Percentiles rank a stretch among this genome's conserved stretches.
phyloP scores from a whole-genome alignment of 1,140 invertebrate species.

The Bombyx mandarina region DNA sequence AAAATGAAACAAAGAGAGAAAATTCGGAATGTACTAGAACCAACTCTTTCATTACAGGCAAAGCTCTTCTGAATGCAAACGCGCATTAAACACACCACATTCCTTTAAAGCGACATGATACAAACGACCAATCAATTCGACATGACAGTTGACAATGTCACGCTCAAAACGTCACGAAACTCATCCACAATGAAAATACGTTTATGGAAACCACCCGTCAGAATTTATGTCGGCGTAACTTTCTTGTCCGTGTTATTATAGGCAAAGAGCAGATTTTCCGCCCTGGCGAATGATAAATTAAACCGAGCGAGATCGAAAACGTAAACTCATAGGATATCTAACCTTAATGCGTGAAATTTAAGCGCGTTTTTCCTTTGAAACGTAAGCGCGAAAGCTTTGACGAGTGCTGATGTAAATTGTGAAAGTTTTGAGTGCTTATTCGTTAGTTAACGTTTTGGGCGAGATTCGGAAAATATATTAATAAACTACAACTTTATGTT shows the following conservation, averaged over 20 bases:
- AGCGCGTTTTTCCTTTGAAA: not conserved
- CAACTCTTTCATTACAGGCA: too few relatives aligned
- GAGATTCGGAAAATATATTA: too few relatives aligned
- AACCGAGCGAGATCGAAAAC: not conserved
- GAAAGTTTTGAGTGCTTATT: slow-evolving; percentile 5
- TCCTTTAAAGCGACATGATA: too few relatives aligned
- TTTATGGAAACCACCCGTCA: slow-evolving; percentile 6
- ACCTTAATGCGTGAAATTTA: not conserved
- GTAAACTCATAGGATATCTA: not conserved
- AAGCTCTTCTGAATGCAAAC: too few relatives aligned
- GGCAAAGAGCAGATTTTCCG: slow-evolving; percentile 8
- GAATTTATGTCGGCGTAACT: slow-evolving; percentile 7
- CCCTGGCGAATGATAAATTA: slow-evolving; percentile 7
- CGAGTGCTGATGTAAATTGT: slow-evolving; percentile 5
- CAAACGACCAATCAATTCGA: too few relatives aligned
- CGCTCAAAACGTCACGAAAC: not conserved
- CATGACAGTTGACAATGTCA: too few relatives aligned
- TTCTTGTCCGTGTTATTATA: slow-evolving; percentile 7
- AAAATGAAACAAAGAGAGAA: too few relatives aligned
- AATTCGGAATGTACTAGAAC: too few relatives aligned
- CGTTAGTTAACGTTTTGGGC: not conserved
- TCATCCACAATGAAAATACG: slow-evolving; percentile 4
- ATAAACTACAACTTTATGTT: too few relatives aligned
- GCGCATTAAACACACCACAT: too few relatives aligned
- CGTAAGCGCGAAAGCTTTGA: not conserved